These are phyloP conservation scores for Cynopterus brachyotis DNA, from an alignment of 2,113 vertebrate species.

Conservation along the genomic window DNA sequence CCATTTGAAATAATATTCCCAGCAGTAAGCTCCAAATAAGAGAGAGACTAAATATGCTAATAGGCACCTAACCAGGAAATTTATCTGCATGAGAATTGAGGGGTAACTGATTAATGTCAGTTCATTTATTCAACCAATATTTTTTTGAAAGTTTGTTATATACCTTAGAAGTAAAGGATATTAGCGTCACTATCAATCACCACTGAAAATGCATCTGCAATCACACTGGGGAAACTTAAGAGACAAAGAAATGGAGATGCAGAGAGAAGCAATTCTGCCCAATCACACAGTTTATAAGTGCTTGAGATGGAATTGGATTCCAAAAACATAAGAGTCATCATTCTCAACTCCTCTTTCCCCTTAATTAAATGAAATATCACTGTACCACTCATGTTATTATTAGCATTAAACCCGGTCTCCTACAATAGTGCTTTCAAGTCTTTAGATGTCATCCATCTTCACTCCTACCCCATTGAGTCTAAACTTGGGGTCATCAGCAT, in stretches of 20 bases:
- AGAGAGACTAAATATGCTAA: background rate
- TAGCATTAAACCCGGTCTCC: background rate
- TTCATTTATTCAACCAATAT: background rate
- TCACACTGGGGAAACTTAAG: background rate
- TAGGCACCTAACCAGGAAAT: background rate
- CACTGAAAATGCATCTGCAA: background rate
- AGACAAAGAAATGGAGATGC: background rate
- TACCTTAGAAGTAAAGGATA: background rate
- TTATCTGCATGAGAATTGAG: background rate
- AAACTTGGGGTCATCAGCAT: background rate
- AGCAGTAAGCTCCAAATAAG: background rate
- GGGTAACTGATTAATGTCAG: background rate
- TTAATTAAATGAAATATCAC: background rate
- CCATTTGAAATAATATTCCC: slow-evolving; percentile 5
- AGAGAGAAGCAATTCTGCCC: background rate
- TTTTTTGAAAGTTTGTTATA: background rate
- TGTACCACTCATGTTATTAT: background rate
- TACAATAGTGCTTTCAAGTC: background rate
- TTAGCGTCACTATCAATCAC: background rate
- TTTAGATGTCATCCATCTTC: background rate
- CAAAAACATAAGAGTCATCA: background rate
- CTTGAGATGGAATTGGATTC: background rate
- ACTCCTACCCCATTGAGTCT: background rate
- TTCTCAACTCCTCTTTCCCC: background rate
- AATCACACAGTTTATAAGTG: background rate